Percentiles rank a stretch among this genome's conserved stretches.
phyloP scores from a whole-genome alignment of 2,797 vertebrate genomes.

The Acanthornis magna region DNA sequence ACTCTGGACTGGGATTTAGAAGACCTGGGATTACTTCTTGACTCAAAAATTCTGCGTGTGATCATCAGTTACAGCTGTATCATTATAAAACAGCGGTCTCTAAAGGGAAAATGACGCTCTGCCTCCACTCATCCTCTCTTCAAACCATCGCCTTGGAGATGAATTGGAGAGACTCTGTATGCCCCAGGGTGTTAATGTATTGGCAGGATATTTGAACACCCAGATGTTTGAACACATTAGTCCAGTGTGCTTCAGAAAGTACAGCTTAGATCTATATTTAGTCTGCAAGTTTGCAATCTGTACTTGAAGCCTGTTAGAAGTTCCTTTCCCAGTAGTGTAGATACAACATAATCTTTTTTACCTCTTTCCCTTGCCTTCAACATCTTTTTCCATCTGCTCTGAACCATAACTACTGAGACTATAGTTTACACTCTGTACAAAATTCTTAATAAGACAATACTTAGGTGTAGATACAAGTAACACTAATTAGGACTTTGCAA shows the following conservation, averaged over 20 bases:
- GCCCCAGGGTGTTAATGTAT: neutral
- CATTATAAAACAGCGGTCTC: neutral
- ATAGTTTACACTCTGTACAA: neutral
- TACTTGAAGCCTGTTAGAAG: neutral
- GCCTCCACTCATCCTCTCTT: neutral
- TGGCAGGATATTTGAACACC: neutral
- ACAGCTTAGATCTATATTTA: neutral
- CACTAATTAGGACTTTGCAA: neutral
- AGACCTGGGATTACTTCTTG: neutral
- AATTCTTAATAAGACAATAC: neutral
- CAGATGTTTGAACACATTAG: neutral
- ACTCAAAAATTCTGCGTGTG: neutral
- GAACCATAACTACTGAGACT: neutral
- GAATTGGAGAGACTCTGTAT: neutral
- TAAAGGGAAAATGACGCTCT: neutral
- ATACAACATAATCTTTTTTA: neutral
- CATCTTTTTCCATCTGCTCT: neutral
- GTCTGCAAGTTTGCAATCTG: neutral
- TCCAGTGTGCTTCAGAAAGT: neutral
- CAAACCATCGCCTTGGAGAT: neutral
- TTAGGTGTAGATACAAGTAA: neutral
- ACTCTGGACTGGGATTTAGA: neutral
- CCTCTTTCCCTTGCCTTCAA: neutral
- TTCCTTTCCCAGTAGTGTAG: neutral
- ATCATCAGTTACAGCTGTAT: neutral